Percentiles rank a stretch among this genome's conserved stretches.
These are phyloP conservation scores for Linnaemya tessellans DNA, from an alignment of 2,888 invertebrate species.

Conservation along the genomic window DNA sequence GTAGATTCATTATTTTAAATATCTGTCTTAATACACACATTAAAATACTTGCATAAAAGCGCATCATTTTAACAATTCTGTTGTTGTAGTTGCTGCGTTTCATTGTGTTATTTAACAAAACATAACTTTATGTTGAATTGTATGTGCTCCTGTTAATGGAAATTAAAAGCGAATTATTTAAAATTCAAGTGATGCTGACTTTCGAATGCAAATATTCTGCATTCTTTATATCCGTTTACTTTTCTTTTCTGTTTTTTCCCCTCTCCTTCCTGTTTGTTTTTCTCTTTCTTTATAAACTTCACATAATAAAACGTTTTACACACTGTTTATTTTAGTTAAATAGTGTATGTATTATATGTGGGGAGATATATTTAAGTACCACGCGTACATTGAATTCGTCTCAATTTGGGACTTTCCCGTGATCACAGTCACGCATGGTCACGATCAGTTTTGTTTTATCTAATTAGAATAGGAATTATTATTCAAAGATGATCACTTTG, in stretches of 20 bases:
- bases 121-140: neutral
- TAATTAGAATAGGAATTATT: too few species aligned
- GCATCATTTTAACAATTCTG: conserved; percentile 40
- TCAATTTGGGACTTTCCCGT: neutral
- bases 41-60: conserved; percentile 27
- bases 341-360: conserved; percentile 63
- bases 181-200: conserved; percentile 58
- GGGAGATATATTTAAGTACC: neutral
- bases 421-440: neutral
- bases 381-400: neutral
- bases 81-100: neutral
- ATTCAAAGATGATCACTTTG: too few species aligned
- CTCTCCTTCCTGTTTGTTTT: conserved; percentile 5
- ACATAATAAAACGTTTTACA: conserved; percentile 70
- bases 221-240: conserved; percentile 31
- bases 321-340: conserved; percentile 72
- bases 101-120: conserved; percentile 34
- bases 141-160: conserved; percentile 47
- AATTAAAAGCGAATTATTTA: conserved; percentile 54
- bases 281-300: conserved; percentile 7
- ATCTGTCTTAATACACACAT: neutral
- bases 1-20: conserved; percentile 6
- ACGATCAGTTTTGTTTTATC: too few species aligned
- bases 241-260: neutral
- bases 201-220: conserved; percentile 46